Conservation (phyloP, 2,113 vertebrate species). For the Ictalurus furcatus region DNA sequence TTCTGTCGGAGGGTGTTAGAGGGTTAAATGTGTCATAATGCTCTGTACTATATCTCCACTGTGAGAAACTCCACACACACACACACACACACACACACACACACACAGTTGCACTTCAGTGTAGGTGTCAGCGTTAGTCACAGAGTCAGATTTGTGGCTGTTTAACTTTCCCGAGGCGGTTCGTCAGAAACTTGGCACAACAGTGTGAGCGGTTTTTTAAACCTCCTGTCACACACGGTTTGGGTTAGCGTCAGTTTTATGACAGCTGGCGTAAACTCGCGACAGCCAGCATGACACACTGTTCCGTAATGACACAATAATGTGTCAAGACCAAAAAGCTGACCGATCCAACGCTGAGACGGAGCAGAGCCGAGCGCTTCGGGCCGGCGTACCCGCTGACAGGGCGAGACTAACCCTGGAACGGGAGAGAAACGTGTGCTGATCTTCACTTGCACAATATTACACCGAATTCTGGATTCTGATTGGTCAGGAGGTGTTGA, state of each 20-base stretch:
- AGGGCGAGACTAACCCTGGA: background rate
- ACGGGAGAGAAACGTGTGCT: background rate
- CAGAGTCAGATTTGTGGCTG: slow-evolving; percentile 41
- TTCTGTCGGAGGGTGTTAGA: background rate
- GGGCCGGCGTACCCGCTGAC: slow-evolving; percentile 26
- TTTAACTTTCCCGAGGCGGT: slow-evolving; percentile 50
- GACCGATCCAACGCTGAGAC: slow-evolving; percentile 17
- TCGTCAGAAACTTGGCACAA: slow-evolving; percentile 43
- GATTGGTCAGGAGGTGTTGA: background rate
- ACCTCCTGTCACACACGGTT: slow-evolving; percentile 44
- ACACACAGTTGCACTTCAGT: slow-evolving; percentile 25
- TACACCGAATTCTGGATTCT: background rate
- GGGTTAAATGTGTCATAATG: background rate
- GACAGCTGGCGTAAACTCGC: slow-evolving; percentile 51
- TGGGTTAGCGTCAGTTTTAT: slow-evolving; percentile 40
- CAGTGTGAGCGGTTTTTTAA: slow-evolving; percentile 38
- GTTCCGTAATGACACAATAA: slow-evolving; percentile 45
- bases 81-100: slow-evolving; percentile 20
- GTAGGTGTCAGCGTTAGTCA: slow-evolving; percentile 46
- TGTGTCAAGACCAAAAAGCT: slow-evolving; percentile 43
- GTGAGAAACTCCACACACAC: slow-evolving; percentile 29
- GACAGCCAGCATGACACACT: slow-evolving; percentile 43
- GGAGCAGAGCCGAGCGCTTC: background rate
- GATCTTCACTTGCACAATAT: background rate
- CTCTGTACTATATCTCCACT: slow-evolving; percentile 46